These are phyloP conservation scores for Scaptomyza cyrtandrae DNA, from an alignment of 2,888 invertebrate genomes.

Conservation along the genomic window DNA sequence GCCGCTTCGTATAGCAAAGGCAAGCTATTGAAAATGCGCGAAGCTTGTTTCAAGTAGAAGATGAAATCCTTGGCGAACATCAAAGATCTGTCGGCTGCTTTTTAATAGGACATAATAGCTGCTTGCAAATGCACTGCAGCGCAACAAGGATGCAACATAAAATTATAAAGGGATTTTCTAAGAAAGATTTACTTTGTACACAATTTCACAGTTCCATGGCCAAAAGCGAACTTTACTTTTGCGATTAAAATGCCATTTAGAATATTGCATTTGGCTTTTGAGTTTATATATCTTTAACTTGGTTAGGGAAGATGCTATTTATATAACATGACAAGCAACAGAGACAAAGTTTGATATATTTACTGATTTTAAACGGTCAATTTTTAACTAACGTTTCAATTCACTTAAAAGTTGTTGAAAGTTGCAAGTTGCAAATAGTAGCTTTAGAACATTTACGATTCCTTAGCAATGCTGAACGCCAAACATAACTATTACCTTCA, in stretches of 20 bases:
- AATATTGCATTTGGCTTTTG: background rate
- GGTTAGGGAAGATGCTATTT: background rate
- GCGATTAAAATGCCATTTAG: slow-evolving; percentile 6
- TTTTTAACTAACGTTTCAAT: too few relatives aligned
- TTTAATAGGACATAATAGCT: slow-evolving; percentile 63
- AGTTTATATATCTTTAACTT: background rate
- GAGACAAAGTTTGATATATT: too few relatives aligned
- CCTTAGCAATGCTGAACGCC: too few relatives aligned
- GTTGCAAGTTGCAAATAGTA: too few relatives aligned
- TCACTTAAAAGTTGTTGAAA: too few relatives aligned
- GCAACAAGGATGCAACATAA: slow-evolving; percentile 34
- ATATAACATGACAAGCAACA: background rate
- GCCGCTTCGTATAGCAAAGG: slow-evolving; percentile 12
- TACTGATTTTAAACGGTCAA: too few relatives aligned
- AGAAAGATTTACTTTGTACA: slow-evolving; percentile 13
- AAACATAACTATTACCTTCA: too few relatives aligned
- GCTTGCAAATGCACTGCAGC: slow-evolving; percentile 33
- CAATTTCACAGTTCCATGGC: slow-evolving; percentile 7
- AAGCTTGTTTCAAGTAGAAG: slow-evolving; percentile 40
- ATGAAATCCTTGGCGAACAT: slow-evolving; percentile 53
- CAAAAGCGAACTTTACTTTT: background rate
- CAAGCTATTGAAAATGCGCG: slow-evolving; percentile 50
- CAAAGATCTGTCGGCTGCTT: slow-evolving; percentile 59
- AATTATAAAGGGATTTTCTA: slow-evolving; percentile 3
- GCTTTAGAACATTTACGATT: too few relatives aligned